Evolutionary conservation across 2,888 invertebrate species (phyloP).

Genomic region (Drosophila pullipes): DNA sequence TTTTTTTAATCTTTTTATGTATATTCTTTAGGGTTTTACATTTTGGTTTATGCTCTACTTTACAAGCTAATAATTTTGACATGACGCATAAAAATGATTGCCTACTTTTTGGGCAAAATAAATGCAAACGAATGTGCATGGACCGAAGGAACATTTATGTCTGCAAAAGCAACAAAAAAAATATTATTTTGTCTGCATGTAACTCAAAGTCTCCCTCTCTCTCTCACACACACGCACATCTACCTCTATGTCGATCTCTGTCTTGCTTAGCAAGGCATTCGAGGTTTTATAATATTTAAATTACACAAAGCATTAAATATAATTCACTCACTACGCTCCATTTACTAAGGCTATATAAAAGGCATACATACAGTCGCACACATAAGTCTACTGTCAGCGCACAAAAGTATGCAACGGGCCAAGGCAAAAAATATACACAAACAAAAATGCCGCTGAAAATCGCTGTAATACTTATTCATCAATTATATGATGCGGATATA

Average conservation of each 20-base stretch:
- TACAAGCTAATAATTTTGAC: conserved; percentile 29
- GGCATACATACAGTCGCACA: conserved; percentile 29
- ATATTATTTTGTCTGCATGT: conserved; percentile 49
- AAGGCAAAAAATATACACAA: conserved; percentile 2
- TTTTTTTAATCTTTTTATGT: neutral
- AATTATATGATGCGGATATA: conserved; percentile 82
- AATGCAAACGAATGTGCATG: conserved; percentile 23
- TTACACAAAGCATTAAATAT: conserved; percentile 81
- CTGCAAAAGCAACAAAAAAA: conserved; percentile 42
- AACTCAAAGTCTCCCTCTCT: conserved; percentile 14
- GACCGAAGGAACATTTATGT: conserved; percentile 37
- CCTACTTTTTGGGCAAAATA: conserved; percentile 43
- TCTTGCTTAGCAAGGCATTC: conserved; percentile 41
- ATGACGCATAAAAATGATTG: conserved; percentile 45
- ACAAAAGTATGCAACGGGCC: conserved; percentile 53
- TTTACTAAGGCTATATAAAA: conserved; percentile 73
- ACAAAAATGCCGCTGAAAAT: conserved; percentile 76
- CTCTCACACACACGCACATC: neutral
- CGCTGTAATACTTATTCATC: conserved; percentile 82
- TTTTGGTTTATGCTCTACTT: conserved; percentile 10
- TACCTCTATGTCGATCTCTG: conserved; percentile 8
- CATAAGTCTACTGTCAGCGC: conserved; percentile 46
- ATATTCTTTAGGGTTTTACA: conserved; percentile 1
- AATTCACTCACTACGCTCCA: conserved; percentile 81
- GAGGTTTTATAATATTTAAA: conserved; percentile 76